phyloP scores from a whole-genome alignment of 2,797 vertebrate species.

The Coccyzus lansbergi region DNA sequence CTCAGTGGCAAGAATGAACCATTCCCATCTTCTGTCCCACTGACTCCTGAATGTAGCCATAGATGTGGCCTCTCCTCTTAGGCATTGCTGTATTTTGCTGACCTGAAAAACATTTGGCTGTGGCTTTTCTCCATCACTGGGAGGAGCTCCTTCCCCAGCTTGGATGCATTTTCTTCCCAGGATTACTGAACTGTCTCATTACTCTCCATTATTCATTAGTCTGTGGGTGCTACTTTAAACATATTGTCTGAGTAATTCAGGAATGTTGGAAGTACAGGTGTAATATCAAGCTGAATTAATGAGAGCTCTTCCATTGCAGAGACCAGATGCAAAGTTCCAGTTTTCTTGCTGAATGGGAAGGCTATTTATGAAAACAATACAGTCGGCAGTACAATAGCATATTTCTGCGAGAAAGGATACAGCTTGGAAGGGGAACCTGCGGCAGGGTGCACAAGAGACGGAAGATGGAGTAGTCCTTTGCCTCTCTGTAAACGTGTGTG shows the following conservation, averaged over 20 bases:
- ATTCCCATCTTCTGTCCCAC: not conserved
- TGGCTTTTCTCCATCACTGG: not conserved
- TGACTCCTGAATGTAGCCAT: not conserved
- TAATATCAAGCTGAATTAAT: constrained; percentile 11
- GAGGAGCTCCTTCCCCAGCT: not conserved
- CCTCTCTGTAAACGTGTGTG: constrained; percentile 92
- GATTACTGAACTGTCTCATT: not conserved
- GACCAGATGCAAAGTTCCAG: constrained; percentile 81
- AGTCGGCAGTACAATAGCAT: constrained; percentile 81
- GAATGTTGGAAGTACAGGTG: not conserved
- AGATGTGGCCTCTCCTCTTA: not conserved
- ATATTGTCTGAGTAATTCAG: not conserved
- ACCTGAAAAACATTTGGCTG: not conserved
- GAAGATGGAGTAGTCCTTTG: constrained; percentile 86
- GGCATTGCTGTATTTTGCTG: not conserved
- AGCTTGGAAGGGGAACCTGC: constrained; percentile 83
- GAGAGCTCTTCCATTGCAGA: constrained; percentile 68
- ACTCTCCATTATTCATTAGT: not conserved
- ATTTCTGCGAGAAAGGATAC: constrained; percentile 89
- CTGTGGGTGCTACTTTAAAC: not conserved
- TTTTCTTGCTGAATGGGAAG: constrained; percentile 82
- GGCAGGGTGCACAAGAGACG: constrained; percentile 84
- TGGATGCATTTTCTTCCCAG: not conserved
- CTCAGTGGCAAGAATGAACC: not conserved
- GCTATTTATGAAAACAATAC: constrained; percentile 83